These are phyloP conservation scores for Quiscalus mexicanus DNA, from an alignment of 2,113 vertebrate species.

Conservation along the genomic window DNA sequence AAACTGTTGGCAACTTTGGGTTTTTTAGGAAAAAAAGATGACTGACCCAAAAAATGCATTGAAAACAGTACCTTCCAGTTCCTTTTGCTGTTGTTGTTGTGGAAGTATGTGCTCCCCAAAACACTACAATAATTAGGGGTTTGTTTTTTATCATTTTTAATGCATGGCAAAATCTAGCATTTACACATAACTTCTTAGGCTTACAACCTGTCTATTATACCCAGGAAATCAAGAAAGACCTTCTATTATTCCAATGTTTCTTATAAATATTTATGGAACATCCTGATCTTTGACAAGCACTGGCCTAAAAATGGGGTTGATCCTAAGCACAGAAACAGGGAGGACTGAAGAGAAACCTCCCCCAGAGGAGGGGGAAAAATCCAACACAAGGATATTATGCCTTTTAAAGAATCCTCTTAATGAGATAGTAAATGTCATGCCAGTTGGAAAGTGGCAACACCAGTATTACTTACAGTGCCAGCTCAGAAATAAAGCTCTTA, in stretches of 20 bases:
- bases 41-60: not conserved
- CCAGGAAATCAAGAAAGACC: not conserved
- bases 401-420: not conserved
- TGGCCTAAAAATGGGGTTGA: not conserved
- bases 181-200: not conserved
- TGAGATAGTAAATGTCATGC: not conserved
- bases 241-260: not conserved
- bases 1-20: not conserved
- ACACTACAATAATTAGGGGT: not conserved
- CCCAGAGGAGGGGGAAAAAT: not conserved
- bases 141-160: not conserved
- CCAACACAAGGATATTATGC: not conserved
- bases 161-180: not conserved
- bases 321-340: not conserved
- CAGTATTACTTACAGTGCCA: not conserved
- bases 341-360: not conserved
- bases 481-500: not conserved
- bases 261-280: not conserved
- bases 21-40: not conserved
- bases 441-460: not conserved
- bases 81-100: not conserved
- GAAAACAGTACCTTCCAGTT: not conserved
- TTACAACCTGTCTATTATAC: not conserved
- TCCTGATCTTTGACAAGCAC: not conserved
- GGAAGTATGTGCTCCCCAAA: not conserved